A percentile compares a stretch with the other conserved stretches of the same genome.
These are phyloP conservation scores for Myiotriccus ornatus DNA, from an alignment of 2,797 vertebrate genomes.

Conservation along the genomic window DNA sequence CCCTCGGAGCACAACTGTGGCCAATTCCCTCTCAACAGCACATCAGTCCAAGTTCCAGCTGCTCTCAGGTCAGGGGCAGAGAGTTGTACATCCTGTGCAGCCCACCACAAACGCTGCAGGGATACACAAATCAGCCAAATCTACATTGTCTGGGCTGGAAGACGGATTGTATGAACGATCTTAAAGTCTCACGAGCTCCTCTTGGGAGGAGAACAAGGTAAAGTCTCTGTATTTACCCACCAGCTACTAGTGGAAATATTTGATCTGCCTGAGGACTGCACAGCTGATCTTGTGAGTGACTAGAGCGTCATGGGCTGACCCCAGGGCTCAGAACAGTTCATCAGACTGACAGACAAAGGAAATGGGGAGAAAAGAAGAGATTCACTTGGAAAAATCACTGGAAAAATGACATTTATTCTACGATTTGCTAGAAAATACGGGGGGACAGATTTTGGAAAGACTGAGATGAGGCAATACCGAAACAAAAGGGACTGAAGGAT, in stretches of 20 bases:
- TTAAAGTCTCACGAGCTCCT: not conserved
- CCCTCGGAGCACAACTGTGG: not conserved
- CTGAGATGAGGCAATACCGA: not conserved
- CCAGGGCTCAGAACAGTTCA: not conserved
- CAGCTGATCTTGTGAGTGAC: not conserved
- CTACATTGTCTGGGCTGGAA: not conserved
- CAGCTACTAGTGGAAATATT: not conserved
- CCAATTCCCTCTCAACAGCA: not conserved
- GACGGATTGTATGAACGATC: not conserved
- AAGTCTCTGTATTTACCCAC: not conserved
- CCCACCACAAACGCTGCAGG: not conserved
- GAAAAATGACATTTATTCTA: not conserved
- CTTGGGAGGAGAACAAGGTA: not conserved
- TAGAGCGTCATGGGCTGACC: accelerated
- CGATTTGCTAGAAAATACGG: not conserved
- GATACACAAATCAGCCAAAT: not conserved
- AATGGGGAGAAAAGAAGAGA: not conserved
- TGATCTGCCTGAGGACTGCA: not conserved
- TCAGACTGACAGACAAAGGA: not conserved
- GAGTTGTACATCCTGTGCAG: not conserved
- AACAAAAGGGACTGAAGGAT: not conserved
- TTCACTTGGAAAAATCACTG: not conserved
- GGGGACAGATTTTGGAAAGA: not conserved
- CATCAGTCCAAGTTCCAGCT: not conserved
- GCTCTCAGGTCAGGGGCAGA: not conserved